Evolutionary conservation across 2,797 vertebrate genomes (phyloP).

Genomic region (Buceros bicornis): DNA sequence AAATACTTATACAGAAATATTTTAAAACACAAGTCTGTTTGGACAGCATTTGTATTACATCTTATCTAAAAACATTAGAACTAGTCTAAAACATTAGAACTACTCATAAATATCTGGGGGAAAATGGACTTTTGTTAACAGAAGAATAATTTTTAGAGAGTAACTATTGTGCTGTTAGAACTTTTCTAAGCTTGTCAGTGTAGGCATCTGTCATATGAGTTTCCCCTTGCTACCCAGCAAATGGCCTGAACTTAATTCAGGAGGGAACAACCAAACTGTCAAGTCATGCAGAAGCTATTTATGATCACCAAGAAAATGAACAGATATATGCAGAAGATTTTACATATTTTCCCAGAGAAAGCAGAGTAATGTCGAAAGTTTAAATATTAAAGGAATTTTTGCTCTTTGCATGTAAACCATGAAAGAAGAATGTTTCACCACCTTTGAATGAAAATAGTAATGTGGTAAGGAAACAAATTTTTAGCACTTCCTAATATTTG

Average conservation of each 20-base stretch:
- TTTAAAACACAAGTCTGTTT: background rate
- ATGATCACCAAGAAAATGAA: constrained; percentile 54
- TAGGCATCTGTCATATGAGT: constrained; percentile 60
- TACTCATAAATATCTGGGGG: background rate
- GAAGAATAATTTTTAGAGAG: constrained; percentile 17
- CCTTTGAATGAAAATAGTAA: background rate
- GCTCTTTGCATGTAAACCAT: background rate
- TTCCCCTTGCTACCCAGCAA: constrained; percentile 60
- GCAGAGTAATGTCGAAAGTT: constrained; percentile 31
- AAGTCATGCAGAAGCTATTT: constrained; percentile 46
- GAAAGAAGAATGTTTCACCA: background rate
- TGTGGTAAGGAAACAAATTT: background rate
- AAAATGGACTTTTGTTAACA: background rate
- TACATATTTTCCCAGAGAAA: constrained; percentile 47
- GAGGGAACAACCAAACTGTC: constrained; percentile 67
- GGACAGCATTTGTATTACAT: background rate
- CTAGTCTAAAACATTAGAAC: background rate
- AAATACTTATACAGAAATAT: background rate
- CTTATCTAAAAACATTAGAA: background rate
- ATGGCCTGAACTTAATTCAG: constrained; percentile 68
- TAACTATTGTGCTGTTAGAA: constrained; percentile 5
- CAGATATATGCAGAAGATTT: constrained; percentile 52
- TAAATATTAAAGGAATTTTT: constrained; percentile 30
- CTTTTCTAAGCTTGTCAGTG: constrained; percentile 19
- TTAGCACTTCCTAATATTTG: background rate